These are phyloP conservation scores for Clostera curtula DNA, from an alignment of 2,888 invertebrate genomes.

Conservation along the genomic window DNA sequence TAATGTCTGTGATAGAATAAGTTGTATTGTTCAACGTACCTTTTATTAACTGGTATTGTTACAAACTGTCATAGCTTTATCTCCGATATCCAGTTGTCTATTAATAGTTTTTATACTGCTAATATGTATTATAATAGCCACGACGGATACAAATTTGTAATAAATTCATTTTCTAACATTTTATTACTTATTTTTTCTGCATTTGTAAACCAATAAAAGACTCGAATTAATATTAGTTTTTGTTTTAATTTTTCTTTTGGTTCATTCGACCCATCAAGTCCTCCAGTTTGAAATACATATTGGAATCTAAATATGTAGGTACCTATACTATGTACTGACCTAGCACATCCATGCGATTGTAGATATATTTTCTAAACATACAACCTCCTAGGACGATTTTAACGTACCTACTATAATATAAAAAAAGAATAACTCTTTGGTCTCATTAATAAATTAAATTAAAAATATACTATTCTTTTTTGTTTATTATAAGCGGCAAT, in stretches of 20 bases:
- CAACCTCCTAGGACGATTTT: no score
- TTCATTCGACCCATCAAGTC: not conserved
- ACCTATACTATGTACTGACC: no score
- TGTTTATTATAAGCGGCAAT: no score
- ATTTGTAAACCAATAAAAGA: slow-evolving; percentile 66
- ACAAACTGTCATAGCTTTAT: no score
- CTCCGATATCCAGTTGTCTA: slow-evolving; percentile 20
- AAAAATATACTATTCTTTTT: no score
- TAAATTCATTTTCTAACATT: slow-evolving; percentile 68
- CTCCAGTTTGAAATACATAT: no score
- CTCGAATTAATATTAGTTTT: slow-evolving; percentile 33
- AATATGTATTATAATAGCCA: slow-evolving; percentile 10
- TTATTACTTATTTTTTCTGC: slow-evolving; percentile 64
- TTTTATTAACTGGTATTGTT: no score
- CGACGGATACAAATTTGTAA: slow-evolving; percentile 70
- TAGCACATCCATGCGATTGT: no score
- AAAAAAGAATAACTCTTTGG: not conserved
- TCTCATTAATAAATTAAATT: no score
- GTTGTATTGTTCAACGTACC: slow-evolving; percentile 24
- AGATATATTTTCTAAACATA: no score
- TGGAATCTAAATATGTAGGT: no score
- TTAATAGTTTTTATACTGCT: slow-evolving; percentile 7
- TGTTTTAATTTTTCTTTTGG: slow-evolving; percentile 9
- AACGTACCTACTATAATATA: no score
- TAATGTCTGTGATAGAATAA: slow-evolving; percentile 63